These are phyloP conservation scores for Tragelaphus buxtoni DNA, from an alignment of 2,113 vertebrate genomes.

Conservation along the genomic window DNA sequence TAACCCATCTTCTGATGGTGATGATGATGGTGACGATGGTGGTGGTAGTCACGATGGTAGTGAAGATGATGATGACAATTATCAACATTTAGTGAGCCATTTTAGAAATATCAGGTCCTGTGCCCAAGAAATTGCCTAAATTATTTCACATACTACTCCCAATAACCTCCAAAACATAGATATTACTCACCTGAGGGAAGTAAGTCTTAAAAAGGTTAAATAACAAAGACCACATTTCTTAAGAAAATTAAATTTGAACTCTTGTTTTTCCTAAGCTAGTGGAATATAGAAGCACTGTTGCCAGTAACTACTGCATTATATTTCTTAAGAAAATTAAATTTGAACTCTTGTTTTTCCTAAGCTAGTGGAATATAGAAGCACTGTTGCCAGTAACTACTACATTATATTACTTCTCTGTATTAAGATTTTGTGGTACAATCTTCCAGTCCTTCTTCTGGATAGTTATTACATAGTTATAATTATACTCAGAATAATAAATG, in stretches of 20 bases:
- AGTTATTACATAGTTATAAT: background rate
- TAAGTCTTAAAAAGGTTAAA: background rate
- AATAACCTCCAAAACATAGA: background rate
- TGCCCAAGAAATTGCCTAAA: background rate
- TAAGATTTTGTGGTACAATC: background rate
- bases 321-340: background rate
- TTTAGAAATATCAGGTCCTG: background rate
- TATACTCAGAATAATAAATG: background rate
- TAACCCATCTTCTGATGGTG: background rate
- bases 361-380: background rate
- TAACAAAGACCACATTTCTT: background rate
- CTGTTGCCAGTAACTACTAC: background rate
- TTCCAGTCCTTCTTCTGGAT: background rate
- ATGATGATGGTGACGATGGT: background rate
- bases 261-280: background rate
- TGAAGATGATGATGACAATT: background rate
- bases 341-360: background rate
- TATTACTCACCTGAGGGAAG: background rate
- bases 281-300: background rate
- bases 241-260: background rate
- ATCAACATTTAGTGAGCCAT: background rate
- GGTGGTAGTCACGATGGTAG: background rate
- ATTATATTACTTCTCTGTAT: background rate
- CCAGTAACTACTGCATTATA: background rate
- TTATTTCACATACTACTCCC: background rate